Evolutionary conservation across 2,888 invertebrate species (phyloP), one percentile per base, ranked within the genome.

Genomic region (Desoria tigrina): DNA sequence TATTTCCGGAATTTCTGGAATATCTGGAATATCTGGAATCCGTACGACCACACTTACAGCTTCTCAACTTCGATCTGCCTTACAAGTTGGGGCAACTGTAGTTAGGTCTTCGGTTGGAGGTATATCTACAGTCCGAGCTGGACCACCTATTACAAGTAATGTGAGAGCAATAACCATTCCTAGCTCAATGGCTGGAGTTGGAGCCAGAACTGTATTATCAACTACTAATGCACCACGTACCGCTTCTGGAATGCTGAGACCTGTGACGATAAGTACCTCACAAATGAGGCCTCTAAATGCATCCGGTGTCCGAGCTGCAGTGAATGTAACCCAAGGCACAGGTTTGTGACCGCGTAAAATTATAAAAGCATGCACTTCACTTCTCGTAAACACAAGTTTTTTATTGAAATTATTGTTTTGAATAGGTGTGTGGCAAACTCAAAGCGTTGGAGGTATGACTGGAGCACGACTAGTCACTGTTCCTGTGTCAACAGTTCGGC

Each of bases 1-100:
- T 1, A 55, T 39, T 49, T 65, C 65, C 1, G 64, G 61, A 42
- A 58, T 0, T 45, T 57, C 2, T 32, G n/a, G n/a, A n/a, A n/a
- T n/a, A n/a, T n/a, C n/a, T n/a, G n/a, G n/a, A n/a, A n/a, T n/a
- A n/a, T n/a, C 63, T 21, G 60, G 60, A 16, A 60, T 71, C 11
- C 42, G 69, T 60, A 65, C 71, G 2, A 60, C 68, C 1, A 68
- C 71, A 1, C 24, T 69, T 0, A 73, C 71, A 21, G 72, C 69
- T 16, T 72, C 71, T n/a, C 74, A 74, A 49, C 37, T 73, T 11
- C 51, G 73, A 28, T 64, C 60, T 39, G 73, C 70, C 2, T 54
- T 73, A 18, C 66, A 66, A 7, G 53, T 45, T n/a, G 66, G 65
- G 21, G 58, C 67, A 45, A 45, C 42, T 2, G 54, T 57, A 21